phyloP scores from a whole-genome alignment of 2,113 vertebrate species.

The Macaca fascicularis region T2T-MFA8v1.1 NC_088385.1:49486001-49486500 shows the following conservation, averaged over 20 bases:
- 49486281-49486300: neutral
- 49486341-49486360: neutral
- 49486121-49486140: neutral
- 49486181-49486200: neutral
- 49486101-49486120: neutral
- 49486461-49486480: conserved; percentile 16
- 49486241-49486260: conserved; percentile 51
- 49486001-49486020: neutral
- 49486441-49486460: conserved; percentile 44
- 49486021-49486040: neutral
- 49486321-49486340: neutral
- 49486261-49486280: conserved; percentile 1
- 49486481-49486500: conserved; percentile 14
- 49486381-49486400: neutral
- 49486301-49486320: conserved; percentile 41
- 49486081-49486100: neutral
- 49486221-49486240: neutral
- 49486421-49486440: conserved; percentile 44
- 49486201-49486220: neutral
- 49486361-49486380: neutral
- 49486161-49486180: neutral
- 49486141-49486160: neutral
- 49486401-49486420: conserved; percentile 38
- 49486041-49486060: neutral
- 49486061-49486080: neutral